These are phyloP conservation scores for Aspidoscelis tigris DNA, from an alignment of 2,113 vertebrate genomes.

Conservation along the genomic window DNA sequence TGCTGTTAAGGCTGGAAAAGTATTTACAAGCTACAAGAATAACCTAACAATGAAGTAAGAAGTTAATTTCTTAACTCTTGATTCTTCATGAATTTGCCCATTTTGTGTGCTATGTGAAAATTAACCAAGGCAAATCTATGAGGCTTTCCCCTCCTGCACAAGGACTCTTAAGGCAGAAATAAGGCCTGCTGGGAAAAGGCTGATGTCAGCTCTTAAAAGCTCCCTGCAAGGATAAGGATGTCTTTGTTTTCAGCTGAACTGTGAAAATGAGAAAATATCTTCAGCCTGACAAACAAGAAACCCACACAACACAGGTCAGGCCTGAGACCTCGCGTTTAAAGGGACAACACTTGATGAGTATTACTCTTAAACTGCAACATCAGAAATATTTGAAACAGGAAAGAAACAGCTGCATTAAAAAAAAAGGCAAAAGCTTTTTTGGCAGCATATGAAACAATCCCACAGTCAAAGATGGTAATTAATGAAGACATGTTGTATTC, in stretches of 20 bases:
- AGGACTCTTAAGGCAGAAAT: slow-evolving; percentile 74
- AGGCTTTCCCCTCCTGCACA: slow-evolving; percentile 72
- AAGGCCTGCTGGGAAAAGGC: slow-evolving; percentile 75
- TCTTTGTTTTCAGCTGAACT: slow-evolving; percentile 90
- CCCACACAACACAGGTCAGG: slow-evolving; percentile 74
- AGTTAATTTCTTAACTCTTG: slow-evolving; percentile 59
- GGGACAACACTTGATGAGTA: slow-evolving; percentile 52
- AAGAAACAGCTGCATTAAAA: background rate
- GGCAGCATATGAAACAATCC: background rate
- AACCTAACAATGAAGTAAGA: background rate
- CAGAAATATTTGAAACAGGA: background rate
- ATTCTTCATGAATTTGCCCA: slow-evolving; percentile 52
- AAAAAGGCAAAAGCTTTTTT: slow-evolving; percentile 6
- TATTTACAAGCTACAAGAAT: background rate
- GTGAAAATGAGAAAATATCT: slow-evolving; percentile 92
- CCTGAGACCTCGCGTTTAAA: slow-evolving; percentile 68
- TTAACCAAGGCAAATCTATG: slow-evolving; percentile 72
- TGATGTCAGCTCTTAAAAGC: slow-evolving; percentile 86
- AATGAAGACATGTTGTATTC: slow-evolving; percentile 1
- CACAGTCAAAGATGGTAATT: background rate
- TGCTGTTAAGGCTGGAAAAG: background rate
- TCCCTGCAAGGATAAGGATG: slow-evolving; percentile 86
- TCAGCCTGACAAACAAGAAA: slow-evolving; percentile 81
- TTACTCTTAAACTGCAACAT: slow-evolving; percentile 10
- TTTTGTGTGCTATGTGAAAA: slow-evolving; percentile 63